Evolutionary conservation across 2,888 invertebrate species (phyloP).

Genomic region (Hydriomena furcata): DNA sequence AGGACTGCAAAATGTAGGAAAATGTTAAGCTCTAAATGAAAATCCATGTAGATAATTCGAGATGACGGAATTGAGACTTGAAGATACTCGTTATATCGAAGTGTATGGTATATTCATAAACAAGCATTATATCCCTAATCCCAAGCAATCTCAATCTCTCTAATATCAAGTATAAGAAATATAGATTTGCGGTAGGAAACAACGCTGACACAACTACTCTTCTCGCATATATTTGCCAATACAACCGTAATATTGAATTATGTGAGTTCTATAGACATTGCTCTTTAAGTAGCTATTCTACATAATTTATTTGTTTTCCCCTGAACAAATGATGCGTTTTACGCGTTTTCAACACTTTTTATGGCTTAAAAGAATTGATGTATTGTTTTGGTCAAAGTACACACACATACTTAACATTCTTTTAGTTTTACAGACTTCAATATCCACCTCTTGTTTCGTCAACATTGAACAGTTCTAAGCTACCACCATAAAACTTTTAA

Average conservation of each 20-base stretch:
- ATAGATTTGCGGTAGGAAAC: slow-evolving; percentile 35
- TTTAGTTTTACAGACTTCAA: neutral
- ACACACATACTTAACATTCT: neutral
- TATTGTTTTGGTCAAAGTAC: slow-evolving; percentile 34
- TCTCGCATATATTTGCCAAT: slow-evolving; percentile 47
- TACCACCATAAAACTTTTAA: neutral
- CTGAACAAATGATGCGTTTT: slow-evolving; percentile 59
- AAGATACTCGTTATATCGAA: no score
- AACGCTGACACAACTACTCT: slow-evolving; percentile 48
- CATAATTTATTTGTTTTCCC: slow-evolving; percentile 72
- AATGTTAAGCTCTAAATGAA: no score
- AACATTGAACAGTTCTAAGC: neutral
- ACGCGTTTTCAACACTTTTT: slow-evolving; percentile 50
- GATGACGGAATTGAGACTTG: no score
- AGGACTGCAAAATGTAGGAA: no score
- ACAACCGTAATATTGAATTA: slow-evolving; percentile 59
- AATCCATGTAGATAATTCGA: no score
- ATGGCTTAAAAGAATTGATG: slow-evolving; percentile 47
- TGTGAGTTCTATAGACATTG: slow-evolving; percentile 58
- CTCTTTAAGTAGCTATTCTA: slow-evolving; percentile 57
- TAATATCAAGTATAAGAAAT: slow-evolving; percentile 6
- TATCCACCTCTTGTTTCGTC: neutral
- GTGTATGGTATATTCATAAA: no score
- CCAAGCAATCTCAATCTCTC: no score
- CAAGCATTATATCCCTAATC: neutral